A percentile compares a stretch with the other conserved stretches of the same genome.
Evolutionary conservation across 2,888 invertebrate species (phyloP).

Genomic region (Leuctra nigra): DNA sequence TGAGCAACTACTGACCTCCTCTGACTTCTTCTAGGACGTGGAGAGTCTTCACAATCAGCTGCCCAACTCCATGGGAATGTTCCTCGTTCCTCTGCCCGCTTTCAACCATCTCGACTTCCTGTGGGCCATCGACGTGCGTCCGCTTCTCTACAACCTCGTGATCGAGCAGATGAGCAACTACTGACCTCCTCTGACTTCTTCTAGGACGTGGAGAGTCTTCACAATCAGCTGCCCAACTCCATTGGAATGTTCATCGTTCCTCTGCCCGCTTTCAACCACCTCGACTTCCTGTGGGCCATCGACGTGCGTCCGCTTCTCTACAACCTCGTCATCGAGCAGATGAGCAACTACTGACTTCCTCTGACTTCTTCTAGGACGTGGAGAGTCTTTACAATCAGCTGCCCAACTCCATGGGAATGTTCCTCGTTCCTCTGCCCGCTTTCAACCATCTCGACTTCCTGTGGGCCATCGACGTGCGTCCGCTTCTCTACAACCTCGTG

Average conservation of each 20-base stretch:
- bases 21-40: constrained; percentile 50
- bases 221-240: constrained; percentile 46
- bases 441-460: constrained; percentile 68
- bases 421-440: constrained; percentile 47
- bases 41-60: constrained; percentile 46
- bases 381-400: constrained; percentile 46
- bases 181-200: constrained; percentile 40
- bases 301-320: constrained; percentile 53
- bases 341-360: too few relatives aligned
- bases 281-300: constrained; percentile 64
- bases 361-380: constrained; percentile 50
- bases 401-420: constrained; percentile 49
- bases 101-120: constrained; percentile 68
- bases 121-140: constrained; percentile 55
- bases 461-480: constrained; percentile 55
- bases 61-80: constrained; percentile 49
- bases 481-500: constrained; percentile 51
- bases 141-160: constrained; percentile 51
- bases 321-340: constrained; percentile 48
- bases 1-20: too few relatives aligned
- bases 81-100: constrained; percentile 47
- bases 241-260: constrained; percentile 52
- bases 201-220: constrained; percentile 52
- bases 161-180: constrained; percentile 50
- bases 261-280: constrained; percentile 53